These are phyloP conservation scores for Anthonomus grandis DNA, from an alignment of 1,140 invertebrate genomes.

Conservation along the genomic window DNA sequence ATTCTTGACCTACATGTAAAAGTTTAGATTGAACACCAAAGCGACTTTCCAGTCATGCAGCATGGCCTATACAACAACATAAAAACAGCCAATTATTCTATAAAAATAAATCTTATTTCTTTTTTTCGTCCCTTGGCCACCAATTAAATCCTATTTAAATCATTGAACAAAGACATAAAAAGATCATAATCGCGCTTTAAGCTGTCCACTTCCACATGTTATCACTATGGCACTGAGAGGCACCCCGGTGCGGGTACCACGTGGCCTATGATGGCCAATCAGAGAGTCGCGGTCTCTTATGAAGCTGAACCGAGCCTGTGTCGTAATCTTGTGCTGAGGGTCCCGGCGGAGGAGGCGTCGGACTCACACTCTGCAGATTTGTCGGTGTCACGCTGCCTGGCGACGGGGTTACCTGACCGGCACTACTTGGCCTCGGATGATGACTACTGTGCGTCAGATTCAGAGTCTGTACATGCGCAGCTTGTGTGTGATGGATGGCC, in stretches of 20 bases:
- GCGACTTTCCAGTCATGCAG: too few species aligned
- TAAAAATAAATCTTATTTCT: too few species aligned
- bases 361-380: conserved; percentile 67
- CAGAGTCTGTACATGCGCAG: conserved; percentile 51
- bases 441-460: conserved; percentile 45
- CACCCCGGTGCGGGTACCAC: conserved; percentile 25
- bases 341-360: conserved; percentile 49
- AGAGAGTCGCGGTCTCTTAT: conserved; percentile 75
- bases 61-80: too few species aligned
- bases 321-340: conserved; percentile 69
- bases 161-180: too few species aligned
- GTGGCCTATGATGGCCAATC: conserved; percentile 80
- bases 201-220: conserved; percentile 37
- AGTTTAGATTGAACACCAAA: too few species aligned
- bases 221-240: conserved; percentile 48
- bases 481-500: conserved; percentile 47
- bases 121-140: too few species aligned
- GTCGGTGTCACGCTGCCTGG: conserved; percentile 70
- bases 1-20: too few species aligned
- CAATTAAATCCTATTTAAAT: too few species aligned
- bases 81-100: too few species aligned
- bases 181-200: conserved; percentile 36
- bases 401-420: conserved; percentile 61
- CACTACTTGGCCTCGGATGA: conserved; percentile 52
- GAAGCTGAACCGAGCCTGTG: conserved; percentile 66